These are phyloP conservation scores for Bimastos eiseni DNA, from an alignment of 2,888 invertebrate genomes.

Conservation along the genomic window DNA sequence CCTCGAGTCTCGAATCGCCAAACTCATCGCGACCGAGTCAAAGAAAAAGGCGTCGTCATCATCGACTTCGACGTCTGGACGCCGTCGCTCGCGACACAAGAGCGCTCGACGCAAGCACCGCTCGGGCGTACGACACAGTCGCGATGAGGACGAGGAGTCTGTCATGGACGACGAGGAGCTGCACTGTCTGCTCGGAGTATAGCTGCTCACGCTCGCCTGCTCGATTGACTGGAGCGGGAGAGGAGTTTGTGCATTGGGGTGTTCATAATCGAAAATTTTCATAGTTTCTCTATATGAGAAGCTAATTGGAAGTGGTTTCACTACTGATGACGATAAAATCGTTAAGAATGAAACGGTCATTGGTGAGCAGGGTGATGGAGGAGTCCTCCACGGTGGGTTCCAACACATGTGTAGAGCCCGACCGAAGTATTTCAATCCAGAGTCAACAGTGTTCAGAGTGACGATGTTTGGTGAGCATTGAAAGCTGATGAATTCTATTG, in stretches of 20 bases:
- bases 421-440: not conserved
- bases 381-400: not conserved
- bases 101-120: not conserved
- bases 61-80: not conserved
- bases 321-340: not conserved
- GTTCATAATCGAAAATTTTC: not conserved
- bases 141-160: constrained; percentile 40
- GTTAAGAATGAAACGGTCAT: not conserved
- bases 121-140: not conserved
- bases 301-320: not conserved
- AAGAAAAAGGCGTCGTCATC: constrained; percentile 31
- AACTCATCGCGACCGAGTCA: constrained; percentile 51
- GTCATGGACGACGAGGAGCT: constrained; percentile 44
- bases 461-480: not conserved
- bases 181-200: constrained; percentile 69
- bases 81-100: not conserved
- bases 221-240: too few relatives aligned
- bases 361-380: not conserved
- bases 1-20: constrained; percentile 57
- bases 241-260: not conserved
- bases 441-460: not conserved
- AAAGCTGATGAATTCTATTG: not conserved
- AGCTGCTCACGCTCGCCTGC: not conserved
- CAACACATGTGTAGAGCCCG: not conserved
- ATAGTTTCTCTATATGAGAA: not conserved